Conservation (phyloP, 2,888 invertebrate species). For the Lithosia quadra region DNA sequence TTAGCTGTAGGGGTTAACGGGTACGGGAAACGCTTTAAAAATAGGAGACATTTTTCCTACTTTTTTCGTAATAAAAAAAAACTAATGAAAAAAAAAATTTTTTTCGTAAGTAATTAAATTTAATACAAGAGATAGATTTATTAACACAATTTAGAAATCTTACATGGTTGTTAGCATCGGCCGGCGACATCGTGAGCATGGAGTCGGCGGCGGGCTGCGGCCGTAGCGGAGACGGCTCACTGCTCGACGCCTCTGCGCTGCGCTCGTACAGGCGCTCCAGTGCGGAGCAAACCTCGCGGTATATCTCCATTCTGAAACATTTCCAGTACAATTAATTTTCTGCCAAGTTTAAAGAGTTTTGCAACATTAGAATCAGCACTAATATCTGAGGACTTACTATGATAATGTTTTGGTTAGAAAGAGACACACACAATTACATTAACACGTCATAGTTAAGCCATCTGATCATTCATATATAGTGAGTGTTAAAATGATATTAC, state of each 20-base stretch:
- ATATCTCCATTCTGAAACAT: constrained; percentile 92
- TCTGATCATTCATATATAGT: not conserved
- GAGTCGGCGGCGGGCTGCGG: constrained; percentile 61
- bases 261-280: constrained; percentile 90
- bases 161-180: constrained; percentile 82
- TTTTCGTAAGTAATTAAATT: no score
- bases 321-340: not conserved
- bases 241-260: constrained; percentile 79
- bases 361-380: no score
- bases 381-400: no score
- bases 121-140: not conserved
- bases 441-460: not conserved
- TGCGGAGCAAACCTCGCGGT: constrained; percentile 94
- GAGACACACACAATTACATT: no score
- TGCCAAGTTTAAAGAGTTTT: no score
- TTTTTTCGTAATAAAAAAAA: no score
- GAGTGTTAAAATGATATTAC: constrained; percentile 58
- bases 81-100: no score
- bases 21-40: no score
- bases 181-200: constrained; percentile 71
- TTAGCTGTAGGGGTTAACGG: no score
- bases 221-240: constrained; percentile 71
- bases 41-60: no score
- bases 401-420: no score
- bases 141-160: not conserved